Evolutionary conservation across 1,140 invertebrate genomes (phyloP).

Genomic region (Drosophila sturtevanti): DNA sequence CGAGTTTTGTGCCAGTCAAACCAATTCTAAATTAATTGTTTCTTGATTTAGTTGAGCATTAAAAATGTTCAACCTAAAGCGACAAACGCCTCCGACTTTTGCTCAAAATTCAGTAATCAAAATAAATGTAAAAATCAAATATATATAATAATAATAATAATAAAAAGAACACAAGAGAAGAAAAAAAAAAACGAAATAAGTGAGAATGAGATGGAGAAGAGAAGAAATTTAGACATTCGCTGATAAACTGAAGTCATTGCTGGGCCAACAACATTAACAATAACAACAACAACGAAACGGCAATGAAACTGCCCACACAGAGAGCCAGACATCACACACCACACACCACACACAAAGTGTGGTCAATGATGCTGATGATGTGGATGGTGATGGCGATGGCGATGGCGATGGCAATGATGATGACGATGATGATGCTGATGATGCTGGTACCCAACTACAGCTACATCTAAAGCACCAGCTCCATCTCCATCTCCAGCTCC

Average conservation of each 20-base stretch:
- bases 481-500: slow-evolving; percentile 2
- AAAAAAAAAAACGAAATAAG: neutral
- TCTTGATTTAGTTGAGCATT: slow-evolving; percentile 74
- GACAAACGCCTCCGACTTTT: slow-evolving; percentile 55
- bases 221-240: slow-evolving; percentile 76
- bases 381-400: slow-evolving; percentile 9
- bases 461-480: neutral
- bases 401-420: slow-evolving; percentile 1
- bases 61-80: slow-evolving; percentile 35
- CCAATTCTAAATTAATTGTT: slow-evolving; percentile 74
- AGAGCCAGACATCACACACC: slow-evolving; percentile 37
- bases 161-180: neutral
- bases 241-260: slow-evolving; percentile 71
- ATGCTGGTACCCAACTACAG: slow-evolving; percentile 56
- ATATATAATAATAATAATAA: neutral
- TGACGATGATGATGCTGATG: slow-evolving; percentile 53
- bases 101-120: slow-evolving; percentile 69
- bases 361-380: slow-evolving; percentile 25
- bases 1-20: slow-evolving; percentile 42
- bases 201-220: slow-evolving; percentile 5
- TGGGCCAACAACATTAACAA: slow-evolving; percentile 49
- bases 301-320: slow-evolving; percentile 80
- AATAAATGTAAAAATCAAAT: slow-evolving; percentile 25
- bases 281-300: slow-evolving; percentile 47
- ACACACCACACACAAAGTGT: slow-evolving; percentile 16